Evolutionary conservation across 2,888 invertebrate species (phyloP), one percentile per base, ranked within the genome.

Genomic region (Anoplius nigerrimus): DNA sequence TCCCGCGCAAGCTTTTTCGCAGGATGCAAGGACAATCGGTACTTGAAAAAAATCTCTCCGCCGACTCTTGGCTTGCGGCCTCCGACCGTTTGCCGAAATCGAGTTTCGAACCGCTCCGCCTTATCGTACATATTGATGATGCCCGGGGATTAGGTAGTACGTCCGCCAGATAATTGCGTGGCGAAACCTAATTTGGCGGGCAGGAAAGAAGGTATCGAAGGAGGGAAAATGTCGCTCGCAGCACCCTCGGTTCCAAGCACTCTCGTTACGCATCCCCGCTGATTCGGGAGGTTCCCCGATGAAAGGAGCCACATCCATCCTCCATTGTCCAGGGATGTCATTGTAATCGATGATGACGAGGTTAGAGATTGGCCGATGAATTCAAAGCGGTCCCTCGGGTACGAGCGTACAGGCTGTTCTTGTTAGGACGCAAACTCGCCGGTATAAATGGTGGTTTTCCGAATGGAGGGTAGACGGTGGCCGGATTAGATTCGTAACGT

Each of bases 301-400:
- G 48, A 48, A 34, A 48, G 60, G 52, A 22, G 48, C n/a, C 51
- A 48, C 52, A 64, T 63, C 60, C 58, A 55, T 60, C 45, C 66
- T 63, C 72, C 74, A 79, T 81, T 81, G 81, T 82, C 79, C 76
- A 73, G 65, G 61, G 72, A 79, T 80, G 82, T 82, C 80, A 80
- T 81, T 82, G 81, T 82, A 84, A 84, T 83, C 82, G 79, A 82
- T 82, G 82, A 80, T 72, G 78, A 69, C 69, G 76, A 83, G 83
- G 82, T 84, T 82, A 84, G 80, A 80, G 81, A 80, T 77, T 78
- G 76, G 72, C 72, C 69, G 81, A 80, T 79, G 78, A 81, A 81
- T 79, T 80, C 72, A 69, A 78, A 76, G 51, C 58, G 63, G 53
- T 43, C 71, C 65, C 66, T 57, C 2, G 66, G 69, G 75, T 22